Evolutionary conservation across 2,888 invertebrate genomes (phyloP).

Genomic region (Synanthedon tipuliformis): DNA sequence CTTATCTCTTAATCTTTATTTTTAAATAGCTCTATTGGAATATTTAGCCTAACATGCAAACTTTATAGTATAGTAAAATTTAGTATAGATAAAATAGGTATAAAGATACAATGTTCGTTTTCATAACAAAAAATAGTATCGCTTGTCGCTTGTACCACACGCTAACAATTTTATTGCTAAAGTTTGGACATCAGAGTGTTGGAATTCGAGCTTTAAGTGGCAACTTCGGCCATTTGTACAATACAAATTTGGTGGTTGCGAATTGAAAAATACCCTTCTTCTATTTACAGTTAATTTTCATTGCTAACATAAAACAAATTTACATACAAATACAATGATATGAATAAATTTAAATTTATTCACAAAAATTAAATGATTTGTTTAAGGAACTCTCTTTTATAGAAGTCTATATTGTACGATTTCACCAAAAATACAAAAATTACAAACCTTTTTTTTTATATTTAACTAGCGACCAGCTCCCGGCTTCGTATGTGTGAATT

Average conservation of each 20-base stretch:
- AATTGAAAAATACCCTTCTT: constrained; percentile 37
- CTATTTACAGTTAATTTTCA: background rate
- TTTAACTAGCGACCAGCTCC: too few relatives aligned
- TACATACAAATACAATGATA: too few relatives aligned
- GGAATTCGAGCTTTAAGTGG: constrained; percentile 28
- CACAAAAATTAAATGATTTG: too few relatives aligned
- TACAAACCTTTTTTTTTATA: too few relatives aligned
- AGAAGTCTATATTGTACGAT: too few relatives aligned
- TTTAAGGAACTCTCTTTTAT: too few relatives aligned
- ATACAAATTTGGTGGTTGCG: constrained; percentile 38
- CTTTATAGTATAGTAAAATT: background rate
- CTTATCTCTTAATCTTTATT: too few relatives aligned
- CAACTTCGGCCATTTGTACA: constrained; percentile 43
- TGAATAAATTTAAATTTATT: too few relatives aligned
- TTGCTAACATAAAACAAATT: background rate
- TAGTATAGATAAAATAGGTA: background rate
- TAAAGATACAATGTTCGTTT: background rate
- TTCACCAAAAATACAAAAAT: too few relatives aligned
- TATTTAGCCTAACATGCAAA: too few relatives aligned
- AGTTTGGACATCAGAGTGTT: constrained; percentile 31
- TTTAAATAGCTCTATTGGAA: too few relatives aligned
- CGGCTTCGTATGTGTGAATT: too few relatives aligned
- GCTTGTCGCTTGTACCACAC: constrained; percentile 12
- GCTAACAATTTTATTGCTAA: constrained; percentile 43
- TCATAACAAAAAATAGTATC: constrained; percentile 1